Conservation (phyloP, 2,797 vertebrate species). For the Sebastes oblongus region DNA sequence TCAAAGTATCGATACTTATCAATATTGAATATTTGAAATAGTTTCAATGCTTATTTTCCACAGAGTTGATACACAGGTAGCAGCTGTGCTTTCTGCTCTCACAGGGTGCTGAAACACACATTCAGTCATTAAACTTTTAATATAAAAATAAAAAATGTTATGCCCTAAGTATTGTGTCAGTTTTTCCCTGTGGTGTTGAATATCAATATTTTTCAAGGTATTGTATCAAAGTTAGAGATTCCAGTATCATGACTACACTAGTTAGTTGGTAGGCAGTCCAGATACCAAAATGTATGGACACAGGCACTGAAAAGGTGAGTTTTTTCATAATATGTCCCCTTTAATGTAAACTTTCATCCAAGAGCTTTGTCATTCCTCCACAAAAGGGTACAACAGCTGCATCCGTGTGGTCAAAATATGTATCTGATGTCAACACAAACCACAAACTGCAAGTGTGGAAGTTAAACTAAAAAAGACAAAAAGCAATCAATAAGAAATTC, state of each 20-base stretch:
- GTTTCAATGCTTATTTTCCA: fast-evolving
- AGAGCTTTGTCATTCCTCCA: background rate
- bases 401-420: background rate
- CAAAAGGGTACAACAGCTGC: background rate
- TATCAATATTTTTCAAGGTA: too few relatives aligned
- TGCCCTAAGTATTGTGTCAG: too few relatives aligned
- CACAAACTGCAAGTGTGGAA: background rate
- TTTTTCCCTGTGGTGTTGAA: too few relatives aligned
- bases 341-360: background rate
- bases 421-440: background rate
- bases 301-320: background rate
- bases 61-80: too few relatives aligned
- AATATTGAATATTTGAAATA: too few relatives aligned
- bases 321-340: background rate
- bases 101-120: too few relatives aligned
- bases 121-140: fast-evolving
- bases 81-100: too few relatives aligned
- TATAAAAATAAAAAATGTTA: too few relatives aligned
- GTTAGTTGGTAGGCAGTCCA: fast-evolving
- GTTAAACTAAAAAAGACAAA: background rate
- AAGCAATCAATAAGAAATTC: background rate
- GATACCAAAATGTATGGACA: background rate
- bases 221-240: too few relatives aligned
- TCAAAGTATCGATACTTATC: too few relatives aligned
- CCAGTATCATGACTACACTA: too few relatives aligned